Evolutionary conservation across 2,113 vertebrate genomes (phyloP).

Genomic region (Erinaceus europaeus): DNA sequence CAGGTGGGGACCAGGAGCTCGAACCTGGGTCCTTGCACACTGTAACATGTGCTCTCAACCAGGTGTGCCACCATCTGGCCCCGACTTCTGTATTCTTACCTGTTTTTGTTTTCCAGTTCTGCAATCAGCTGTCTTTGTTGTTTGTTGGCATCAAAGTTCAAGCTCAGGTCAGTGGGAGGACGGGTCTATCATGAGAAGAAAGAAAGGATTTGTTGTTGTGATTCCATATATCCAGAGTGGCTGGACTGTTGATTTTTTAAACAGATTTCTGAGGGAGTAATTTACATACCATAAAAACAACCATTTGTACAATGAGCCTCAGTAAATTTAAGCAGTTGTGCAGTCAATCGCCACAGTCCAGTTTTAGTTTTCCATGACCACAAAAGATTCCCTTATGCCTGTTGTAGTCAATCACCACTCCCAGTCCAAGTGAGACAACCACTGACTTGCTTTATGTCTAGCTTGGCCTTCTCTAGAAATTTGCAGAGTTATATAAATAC

Average conservation of each 20-base stretch:
- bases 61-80: background rate
- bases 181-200: slow-evolving; percentile 82
- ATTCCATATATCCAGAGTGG: background rate
- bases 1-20: no score
- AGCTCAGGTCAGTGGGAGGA: slow-evolving; percentile 89
- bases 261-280: slow-evolving; percentile 18
- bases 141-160: slow-evolving; percentile 95
- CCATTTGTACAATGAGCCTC: background rate
- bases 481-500: no score
- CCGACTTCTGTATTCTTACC: slow-evolving; percentile 77
- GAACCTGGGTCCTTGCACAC: no score
- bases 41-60: no score
- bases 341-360: background rate
- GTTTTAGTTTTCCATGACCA: slow-evolving; percentile 22
- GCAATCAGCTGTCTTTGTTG: slow-evolving; percentile 97
- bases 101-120: slow-evolving; percentile 98
- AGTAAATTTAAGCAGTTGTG: background rate
- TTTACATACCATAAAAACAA: slow-evolving; percentile 26
- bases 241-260: background rate
- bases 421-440: background rate
- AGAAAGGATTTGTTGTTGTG: background rate
- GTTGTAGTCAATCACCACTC: background rate
- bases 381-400: background rate
- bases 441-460: background rate
- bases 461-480: slow-evolving; percentile 14